phyloP scores from a whole-genome alignment of 2,888 invertebrate genomes.

The Tetanocera ferruginea region DNA sequence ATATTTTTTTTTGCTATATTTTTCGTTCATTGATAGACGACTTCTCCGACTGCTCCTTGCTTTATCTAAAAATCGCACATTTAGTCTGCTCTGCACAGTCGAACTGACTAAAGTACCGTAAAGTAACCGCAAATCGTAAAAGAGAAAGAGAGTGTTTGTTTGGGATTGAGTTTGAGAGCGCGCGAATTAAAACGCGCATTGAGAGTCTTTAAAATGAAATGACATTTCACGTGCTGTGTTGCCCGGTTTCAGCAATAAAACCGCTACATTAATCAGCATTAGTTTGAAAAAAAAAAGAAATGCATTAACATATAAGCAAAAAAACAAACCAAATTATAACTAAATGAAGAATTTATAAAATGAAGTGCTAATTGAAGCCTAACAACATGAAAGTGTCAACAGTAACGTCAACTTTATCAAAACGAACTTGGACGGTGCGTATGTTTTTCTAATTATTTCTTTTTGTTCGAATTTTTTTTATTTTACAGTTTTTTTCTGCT shows the following conservation, averaged over 20 bases:
- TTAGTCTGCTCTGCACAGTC: slow-evolving; percentile 14
- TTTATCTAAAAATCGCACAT: background rate
- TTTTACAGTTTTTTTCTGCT: too few relatives aligned
- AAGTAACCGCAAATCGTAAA: slow-evolving; percentile 1
- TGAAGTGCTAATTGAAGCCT: too few relatives aligned
- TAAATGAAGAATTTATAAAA: background rate
- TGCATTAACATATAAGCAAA: background rate
- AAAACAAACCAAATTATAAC: background rate
- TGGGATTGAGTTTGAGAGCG: background rate
- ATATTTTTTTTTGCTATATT: background rate
- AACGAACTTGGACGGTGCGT: too few relatives aligned
- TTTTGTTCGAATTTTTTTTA: background rate
- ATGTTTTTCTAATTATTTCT: too few relatives aligned
- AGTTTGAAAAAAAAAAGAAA: background rate
- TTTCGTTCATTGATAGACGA: background rate
- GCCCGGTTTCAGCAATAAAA: background rate
- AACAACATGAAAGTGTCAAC: too few relatives aligned
- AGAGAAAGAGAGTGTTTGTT: background rate
- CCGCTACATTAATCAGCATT: background rate
- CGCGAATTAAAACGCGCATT: background rate
- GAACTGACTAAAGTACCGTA: background rate
- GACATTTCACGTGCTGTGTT: background rate
- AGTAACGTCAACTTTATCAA: too few relatives aligned
- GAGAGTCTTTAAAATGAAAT: background rate
- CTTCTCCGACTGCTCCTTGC: too few relatives aligned